Percentiles rank a stretch among this genome's conserved stretches.
phyloP scores from a whole-genome alignment of 1,140 invertebrate genomes.

The Halyomorpha halys region DNA sequence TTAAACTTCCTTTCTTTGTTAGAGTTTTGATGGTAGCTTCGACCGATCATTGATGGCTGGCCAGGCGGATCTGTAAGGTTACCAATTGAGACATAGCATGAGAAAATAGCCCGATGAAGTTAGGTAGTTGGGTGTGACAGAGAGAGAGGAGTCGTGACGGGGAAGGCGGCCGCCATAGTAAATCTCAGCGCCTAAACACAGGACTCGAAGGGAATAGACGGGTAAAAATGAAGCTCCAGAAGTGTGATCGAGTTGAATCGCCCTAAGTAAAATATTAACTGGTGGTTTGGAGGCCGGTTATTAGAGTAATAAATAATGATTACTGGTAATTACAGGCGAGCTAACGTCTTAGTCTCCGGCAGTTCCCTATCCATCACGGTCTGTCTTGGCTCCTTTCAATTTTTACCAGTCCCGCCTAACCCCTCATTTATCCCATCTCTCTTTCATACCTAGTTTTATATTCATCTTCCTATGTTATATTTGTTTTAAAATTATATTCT shows the following conservation, averaged over 20 bases:
- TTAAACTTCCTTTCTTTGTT: too few relatives aligned
- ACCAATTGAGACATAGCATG: background rate
- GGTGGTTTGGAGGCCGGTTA: slow-evolving; percentile 5
- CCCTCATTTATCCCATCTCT: too few relatives aligned
- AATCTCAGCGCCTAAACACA: slow-evolving; percentile 11
- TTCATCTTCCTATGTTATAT: too few relatives aligned
- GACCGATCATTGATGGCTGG: too few relatives aligned
- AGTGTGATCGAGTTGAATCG: slow-evolving; percentile 10
- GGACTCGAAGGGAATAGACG: background rate
- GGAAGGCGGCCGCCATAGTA: background rate
- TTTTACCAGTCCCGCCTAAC: background rate
- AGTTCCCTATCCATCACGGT: slow-evolving; percentile 2
- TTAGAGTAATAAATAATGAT: slow-evolving; percentile 5
- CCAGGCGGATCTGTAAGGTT: background rate
- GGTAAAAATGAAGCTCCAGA: slow-evolving; percentile 3
- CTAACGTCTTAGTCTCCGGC: slow-evolving; percentile 6
- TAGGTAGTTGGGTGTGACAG: background rate
- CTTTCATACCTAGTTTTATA: too few relatives aligned
- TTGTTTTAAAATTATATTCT: too few relatives aligned
- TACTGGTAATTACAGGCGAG: background rate
- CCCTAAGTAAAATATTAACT: slow-evolving; percentile 12
- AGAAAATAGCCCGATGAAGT: background rate
- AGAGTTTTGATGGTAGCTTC: background rate
- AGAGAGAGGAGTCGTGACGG: background rate
- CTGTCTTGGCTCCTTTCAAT: slow-evolving; percentile 7